Base-by-base conservation (phyloP, 2,888 invertebrate genomes). In the Hypselothyrea guttata region DNA sequence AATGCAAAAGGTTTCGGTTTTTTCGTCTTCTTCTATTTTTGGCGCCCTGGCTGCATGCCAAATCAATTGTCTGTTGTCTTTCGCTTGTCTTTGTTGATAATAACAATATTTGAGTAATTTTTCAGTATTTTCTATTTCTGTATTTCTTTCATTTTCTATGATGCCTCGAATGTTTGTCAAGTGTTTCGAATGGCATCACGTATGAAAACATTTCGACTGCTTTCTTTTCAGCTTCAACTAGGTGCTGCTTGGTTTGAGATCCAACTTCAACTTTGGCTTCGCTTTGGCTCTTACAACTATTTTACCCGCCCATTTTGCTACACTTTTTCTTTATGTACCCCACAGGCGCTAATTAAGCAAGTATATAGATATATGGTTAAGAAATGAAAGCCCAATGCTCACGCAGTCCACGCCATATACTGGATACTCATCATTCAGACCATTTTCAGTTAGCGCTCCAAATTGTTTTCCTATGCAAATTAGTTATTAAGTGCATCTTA, bases 321-420 rank as follows among this genome's bases (percentile, higher is more conserved):
- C 56, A 84, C 48, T 64, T 76, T 65, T 63, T 65, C 56, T 78
- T 57, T 52, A 16, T 61, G 22, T 47, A 35, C 48, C 54, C 58
- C 40, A 47, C 38, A 49, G 71, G 61, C 85, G 85, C 67, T 78
- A 78, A 78, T 78, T 78, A 82, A 75, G 83, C 79, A 74, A 82
- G 75, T 71, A 82, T 51, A 79, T 70, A 69, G 34, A 11, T 41
- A 35, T 7, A n/a, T 37, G 34, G 55, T 60, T 58, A 16, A 35
- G 55, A 57, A 63, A 63, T 62, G 81, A 65, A 65, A 61, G 60
- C 45, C 40, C 16, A 8, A 53, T 58, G 8, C 60, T 58, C 52
- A 40, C 54, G 8, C 15, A 15, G n/a, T 27, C 12, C 13, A 51
- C 46, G n/a, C 7, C 18, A 15, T 18, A 18, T 31, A 33, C 28